phyloP scores from a whole-genome alignment of 2,113 vertebrate species.

The Nyctereutes procyonoides region DNA sequence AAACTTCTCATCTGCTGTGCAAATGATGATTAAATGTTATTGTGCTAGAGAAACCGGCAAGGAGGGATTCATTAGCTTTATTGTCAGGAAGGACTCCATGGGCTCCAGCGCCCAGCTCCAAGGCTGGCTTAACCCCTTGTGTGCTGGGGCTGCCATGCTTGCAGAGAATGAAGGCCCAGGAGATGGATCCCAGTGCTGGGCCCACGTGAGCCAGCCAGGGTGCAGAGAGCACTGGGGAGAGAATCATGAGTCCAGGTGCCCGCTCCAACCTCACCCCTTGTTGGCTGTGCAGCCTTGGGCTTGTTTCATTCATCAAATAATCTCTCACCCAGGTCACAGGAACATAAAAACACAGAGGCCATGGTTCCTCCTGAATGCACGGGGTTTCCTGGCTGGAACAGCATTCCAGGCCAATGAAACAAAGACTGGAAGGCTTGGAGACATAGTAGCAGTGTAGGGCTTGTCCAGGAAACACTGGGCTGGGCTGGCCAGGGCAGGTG shows the following conservation, averaged over 20 bases:
- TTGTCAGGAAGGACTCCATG: slow-evolving; percentile 72
- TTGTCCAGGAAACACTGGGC: not conserved
- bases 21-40: slow-evolving; percentile 82
- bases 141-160: not conserved
- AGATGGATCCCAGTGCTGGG: not conserved
- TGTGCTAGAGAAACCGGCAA: slow-evolving; percentile 79
- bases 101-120: slow-evolving; percentile 49
- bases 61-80: slow-evolving; percentile 81
- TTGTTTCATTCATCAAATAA: not conserved
- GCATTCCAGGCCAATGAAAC: not conserved
- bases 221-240: not conserved
- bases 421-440: not conserved
- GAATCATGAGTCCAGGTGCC: not conserved
- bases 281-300: not conserved
- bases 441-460: not conserved
- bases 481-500: not conserved
- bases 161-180: not conserved
- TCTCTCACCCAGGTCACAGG: not conserved
- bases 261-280: not conserved
- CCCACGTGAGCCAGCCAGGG: not conserved
- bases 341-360: not conserved
- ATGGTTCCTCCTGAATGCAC: not conserved
- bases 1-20: slow-evolving; percentile 77
- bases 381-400: not conserved
- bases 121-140: slow-evolving; percentile 66